A percentile compares a stretch with the other conserved stretches of the same genome.
Evolutionary conservation across 2,888 invertebrate genomes (phyloP).

Genomic region (Theretra japonica): DNA sequence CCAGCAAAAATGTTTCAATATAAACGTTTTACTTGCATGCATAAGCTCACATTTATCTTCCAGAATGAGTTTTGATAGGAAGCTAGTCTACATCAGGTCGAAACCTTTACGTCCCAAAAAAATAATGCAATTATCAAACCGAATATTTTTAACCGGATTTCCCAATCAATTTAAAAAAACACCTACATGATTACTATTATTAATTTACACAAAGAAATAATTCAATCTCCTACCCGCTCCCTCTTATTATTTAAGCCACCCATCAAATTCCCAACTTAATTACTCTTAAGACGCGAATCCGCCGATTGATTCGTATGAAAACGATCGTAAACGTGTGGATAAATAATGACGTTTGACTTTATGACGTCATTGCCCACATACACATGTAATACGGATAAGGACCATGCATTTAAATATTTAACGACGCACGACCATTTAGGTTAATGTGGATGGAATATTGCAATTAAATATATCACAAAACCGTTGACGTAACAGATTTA

Average conservation of each 20-base stretch:
- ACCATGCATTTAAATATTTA: not conserved
- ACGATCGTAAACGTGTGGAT: constrained; percentile 52
- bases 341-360: constrained; percentile 43
- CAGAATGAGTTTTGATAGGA: too few species aligned
- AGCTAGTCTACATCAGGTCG: too few species aligned
- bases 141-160: too few species aligned
- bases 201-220: not conserved
- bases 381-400: not conserved
- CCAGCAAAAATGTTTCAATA: too few species aligned
- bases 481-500: too few species aligned
- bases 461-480: too few species aligned
- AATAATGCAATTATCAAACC: too few species aligned
- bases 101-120: too few species aligned
- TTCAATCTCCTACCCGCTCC: constrained; percentile 26
- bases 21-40: too few species aligned
- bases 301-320: constrained; percentile 66
- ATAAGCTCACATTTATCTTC: too few species aligned
- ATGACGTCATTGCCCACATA: constrained; percentile 8
- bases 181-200: too few species aligned
- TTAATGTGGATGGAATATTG: not conserved
- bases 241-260: constrained; percentile 43
- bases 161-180: too few species aligned
- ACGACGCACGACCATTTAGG: not conserved
- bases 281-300: constrained; percentile 58
- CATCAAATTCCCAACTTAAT: constrained; percentile 56